phyloP scores from a whole-genome alignment of 1,140 invertebrate species.

The Bombus sylvicola region DNA sequence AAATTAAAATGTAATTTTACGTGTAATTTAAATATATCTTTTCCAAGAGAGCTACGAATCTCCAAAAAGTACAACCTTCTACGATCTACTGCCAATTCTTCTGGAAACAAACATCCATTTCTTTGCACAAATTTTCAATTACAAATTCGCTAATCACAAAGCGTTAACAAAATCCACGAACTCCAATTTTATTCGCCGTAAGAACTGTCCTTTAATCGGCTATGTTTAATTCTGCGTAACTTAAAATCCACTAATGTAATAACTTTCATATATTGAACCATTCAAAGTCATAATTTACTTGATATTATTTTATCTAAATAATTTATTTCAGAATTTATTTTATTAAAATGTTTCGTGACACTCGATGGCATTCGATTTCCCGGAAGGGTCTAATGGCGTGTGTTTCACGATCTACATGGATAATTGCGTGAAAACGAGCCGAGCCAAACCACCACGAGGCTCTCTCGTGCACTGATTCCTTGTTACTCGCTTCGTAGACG shows the following conservation, averaged over 20 bases:
- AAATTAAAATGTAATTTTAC: too few relatives aligned
- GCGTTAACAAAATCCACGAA: not conserved
- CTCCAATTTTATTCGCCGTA: not conserved
- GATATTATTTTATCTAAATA: not conserved
- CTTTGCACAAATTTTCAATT: not conserved
- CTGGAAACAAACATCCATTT: not conserved
- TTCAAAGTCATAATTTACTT: too few relatives aligned
- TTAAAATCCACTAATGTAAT: not conserved
- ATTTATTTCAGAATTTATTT: too few relatives aligned
- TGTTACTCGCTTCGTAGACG: constrained; percentile 68
- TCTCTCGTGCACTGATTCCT: constrained; percentile 72
- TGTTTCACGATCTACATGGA: not conserved
- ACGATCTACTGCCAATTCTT: not conserved
- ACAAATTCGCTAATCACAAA: not conserved
- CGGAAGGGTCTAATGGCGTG: too few relatives aligned
- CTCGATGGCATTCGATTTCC: not conserved
- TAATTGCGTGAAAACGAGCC: constrained; percentile 58
- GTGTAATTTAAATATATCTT: not conserved
- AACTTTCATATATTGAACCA: not conserved
- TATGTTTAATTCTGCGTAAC: not conserved
- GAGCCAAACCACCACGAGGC: constrained; percentile 61
- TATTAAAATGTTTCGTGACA: not conserved
- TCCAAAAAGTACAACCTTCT: not conserved
- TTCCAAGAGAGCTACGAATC: not conserved
- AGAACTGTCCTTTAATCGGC: not conserved